Conservation (phyloP, 37 sponge, comb jelly and placozoan species). For the Amphimedon queenslandica region DNA sequence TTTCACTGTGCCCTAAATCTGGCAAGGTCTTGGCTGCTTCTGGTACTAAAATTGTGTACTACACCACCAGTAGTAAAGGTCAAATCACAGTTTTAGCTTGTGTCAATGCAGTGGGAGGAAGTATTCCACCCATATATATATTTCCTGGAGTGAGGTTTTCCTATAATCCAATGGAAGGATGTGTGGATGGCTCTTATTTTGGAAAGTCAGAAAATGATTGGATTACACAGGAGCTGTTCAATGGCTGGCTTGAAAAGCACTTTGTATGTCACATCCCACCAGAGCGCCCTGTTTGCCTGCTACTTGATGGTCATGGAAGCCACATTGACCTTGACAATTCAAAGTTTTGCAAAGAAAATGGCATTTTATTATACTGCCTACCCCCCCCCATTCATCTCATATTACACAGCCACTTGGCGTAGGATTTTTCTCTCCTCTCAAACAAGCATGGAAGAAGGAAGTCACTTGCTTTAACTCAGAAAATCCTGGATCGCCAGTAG, state of each 20-base stretch:
- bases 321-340: constrained; percentile 33
- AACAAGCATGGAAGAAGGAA: background rate
- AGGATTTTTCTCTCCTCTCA: constrained; percentile 1
- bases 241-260: constrained; percentile 52
- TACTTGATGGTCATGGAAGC: constrained; percentile 24
- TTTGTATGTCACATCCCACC: constrained; percentile 7
- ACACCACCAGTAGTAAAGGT: constrained; percentile 12
- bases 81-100: constrained; percentile 44
- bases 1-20: constrained; percentile 24
- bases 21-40: constrained; percentile 14
- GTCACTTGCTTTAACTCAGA: background rate
- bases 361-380: constrained; percentile 21
- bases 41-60: background rate
- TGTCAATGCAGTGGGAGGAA: constrained; percentile 23
- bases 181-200: constrained; percentile 39
- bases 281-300: constrained; percentile 9
- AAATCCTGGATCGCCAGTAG: background rate
- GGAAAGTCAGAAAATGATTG: constrained; percentile 35
- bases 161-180: constrained; percentile 38
- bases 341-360: constrained; percentile 18
- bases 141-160: constrained; percentile 31
- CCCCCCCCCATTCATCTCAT: background rate
- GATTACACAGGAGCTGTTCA: constrained; percentile 30
- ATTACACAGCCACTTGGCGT: constrained; percentile 17
- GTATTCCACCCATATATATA: constrained; percentile 30